Percentiles rank a stretch among this genome's conserved stretches.
These are phyloP conservation scores for Crotalus horridus DNA, from an alignment of 2,113 vertebrate species.

Conservation along the genomic window DNA sequence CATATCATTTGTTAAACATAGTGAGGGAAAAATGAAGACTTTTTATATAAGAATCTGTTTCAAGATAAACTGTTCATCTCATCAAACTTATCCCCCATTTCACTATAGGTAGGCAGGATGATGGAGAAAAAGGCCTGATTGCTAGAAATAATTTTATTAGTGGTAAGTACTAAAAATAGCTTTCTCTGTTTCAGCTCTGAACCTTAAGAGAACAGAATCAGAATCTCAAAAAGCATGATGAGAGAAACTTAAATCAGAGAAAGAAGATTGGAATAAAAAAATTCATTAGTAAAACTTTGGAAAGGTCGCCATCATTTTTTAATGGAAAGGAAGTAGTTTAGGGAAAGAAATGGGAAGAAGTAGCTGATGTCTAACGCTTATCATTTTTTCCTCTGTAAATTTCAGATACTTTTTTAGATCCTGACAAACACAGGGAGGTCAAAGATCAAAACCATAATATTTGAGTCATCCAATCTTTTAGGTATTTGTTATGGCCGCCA, in stretches of 20 bases:
- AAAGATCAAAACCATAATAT: not conserved
- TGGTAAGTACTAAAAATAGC: not conserved
- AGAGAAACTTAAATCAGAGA: not conserved
- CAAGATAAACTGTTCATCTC: conserved; percentile 56
- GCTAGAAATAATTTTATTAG: not conserved
- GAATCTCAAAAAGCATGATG: not conserved
- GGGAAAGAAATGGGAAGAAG: not conserved
- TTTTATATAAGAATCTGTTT: conserved; percentile 65
- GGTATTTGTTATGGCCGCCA: not conserved
- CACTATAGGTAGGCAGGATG: not conserved
- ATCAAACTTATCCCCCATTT: conserved; percentile 51
- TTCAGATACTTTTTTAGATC: not conserved
- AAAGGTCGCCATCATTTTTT: not conserved
- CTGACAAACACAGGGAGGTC: not conserved
- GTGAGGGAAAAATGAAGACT: conserved; percentile 60
- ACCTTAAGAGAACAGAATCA: not conserved
- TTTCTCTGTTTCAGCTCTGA: not conserved
- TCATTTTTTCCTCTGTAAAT: not conserved
- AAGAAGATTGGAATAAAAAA: not conserved
- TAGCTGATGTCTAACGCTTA: not conserved
- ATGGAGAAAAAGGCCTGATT: not conserved
- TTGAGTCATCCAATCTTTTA: not conserved
- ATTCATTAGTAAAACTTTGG: not conserved
- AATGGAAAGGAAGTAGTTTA: not conserved
- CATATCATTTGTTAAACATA: conserved; percentile 24